Evolutionary conservation across 2,888 invertebrate genomes (phyloP).

Genomic region (Danaus chrysippus): DNA sequence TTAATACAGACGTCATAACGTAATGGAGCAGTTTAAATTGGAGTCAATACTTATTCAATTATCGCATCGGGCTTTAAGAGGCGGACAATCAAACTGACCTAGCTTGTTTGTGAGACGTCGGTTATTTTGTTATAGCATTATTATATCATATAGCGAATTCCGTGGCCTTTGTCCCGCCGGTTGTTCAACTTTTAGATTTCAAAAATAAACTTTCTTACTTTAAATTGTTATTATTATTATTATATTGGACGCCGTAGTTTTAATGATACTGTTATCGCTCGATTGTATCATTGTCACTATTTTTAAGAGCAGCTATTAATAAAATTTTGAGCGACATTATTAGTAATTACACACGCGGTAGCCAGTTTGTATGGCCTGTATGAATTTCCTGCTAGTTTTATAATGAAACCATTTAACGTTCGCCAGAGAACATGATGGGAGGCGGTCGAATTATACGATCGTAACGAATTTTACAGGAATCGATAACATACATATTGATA

Average conservation of each 20-base stretch:
- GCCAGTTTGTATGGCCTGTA: no score
- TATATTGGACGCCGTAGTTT: no score
- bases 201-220: not conserved
- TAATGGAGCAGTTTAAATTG: conserved; percentile 16
- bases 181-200: not conserved
- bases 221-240: no score
- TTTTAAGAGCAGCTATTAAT: no score
- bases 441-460: not conserved
- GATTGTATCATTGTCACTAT: no score
- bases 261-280: no score
- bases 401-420: not conserved
- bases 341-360: no score
- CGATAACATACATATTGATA: conserved; percentile 21
- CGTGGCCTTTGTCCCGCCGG: conserved; percentile 9
- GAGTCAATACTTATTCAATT: conserved; percentile 25
- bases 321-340: no score
- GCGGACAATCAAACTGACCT: conserved; percentile 22
- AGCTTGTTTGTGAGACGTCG: conserved; percentile 9
- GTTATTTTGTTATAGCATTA: conserved; percentile 12
- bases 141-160: conserved; percentile 9
- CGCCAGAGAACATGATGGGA: not conserved
- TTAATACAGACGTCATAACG: conserved; percentile 9
- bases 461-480: conserved; percentile 19
- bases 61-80: conserved; percentile 18
- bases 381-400: not conserved